Evolutionary conservation across 2,113 vertebrate genomes (phyloP), one percentile per base, ranked within the genome.

Genomic region (Acanthisitta chloris): DNA sequence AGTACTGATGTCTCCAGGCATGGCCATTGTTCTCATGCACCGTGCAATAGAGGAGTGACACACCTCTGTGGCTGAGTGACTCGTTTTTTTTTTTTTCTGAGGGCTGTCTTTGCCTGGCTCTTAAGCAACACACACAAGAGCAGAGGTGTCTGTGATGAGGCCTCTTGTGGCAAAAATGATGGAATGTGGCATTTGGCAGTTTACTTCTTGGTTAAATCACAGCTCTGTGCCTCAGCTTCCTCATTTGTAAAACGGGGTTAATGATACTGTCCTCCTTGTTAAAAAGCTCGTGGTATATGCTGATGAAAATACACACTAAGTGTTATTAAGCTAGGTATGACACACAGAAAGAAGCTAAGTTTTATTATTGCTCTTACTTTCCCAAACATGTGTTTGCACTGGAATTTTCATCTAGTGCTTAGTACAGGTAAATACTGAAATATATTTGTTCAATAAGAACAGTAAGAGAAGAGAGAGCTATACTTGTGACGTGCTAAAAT

Each of bases 221-320:
- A 87, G 90, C 79, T 95, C 79, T 93, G 94, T 74, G 90, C 81
- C 79, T 92, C 70, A 74, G 81, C 78, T 87, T 91, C 84, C 57
- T 91, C 67, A 65, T 93, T 93, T 94, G 62, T 88, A 69, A 88
- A 96, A 97, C 58, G 86, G 79, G 92, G 94, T 94, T 92, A 96
- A 95, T 93, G 79, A 33, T 58, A 20, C 42, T 92, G 90, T 90
- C 85, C 78, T 93, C 57, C 76, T 90, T 93, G 92, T 91, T 93
- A 83, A 81, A 95, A 90, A 86, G 49, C 71, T 97, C 64, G 65
- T 88, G 79, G 76, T 85, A 34, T 52, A 34, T 33, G 42, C 71
- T 73, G 67, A 77, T 88, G 85, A 86, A 95, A 92, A 88, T 69
- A 52, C 48, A 21, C 25, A 18, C 45, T 57, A 65, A 88, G 54